A percentile compares a stretch with the other conserved stretches of the same genome.
Evolutionary conservation across 2,888 invertebrate genomes (phyloP).

Genomic region (Xylocampa areola): DNA sequence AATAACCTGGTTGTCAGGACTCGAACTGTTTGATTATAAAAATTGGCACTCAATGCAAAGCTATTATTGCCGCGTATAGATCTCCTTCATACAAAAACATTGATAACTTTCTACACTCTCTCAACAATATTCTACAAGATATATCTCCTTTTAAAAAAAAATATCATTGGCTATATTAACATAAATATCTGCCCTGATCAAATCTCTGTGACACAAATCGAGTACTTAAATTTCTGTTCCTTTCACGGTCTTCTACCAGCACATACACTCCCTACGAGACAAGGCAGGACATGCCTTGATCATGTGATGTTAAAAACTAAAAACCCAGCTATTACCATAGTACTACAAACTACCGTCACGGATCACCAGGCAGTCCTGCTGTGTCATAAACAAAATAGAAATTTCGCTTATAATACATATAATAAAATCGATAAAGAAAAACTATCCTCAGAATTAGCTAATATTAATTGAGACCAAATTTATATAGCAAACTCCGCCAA

Average conservation of each 20-base stretch:
- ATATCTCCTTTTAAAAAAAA: neutral
- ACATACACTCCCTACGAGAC: neutral
- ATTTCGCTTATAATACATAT: neutral
- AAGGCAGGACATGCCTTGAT: conserved; percentile 1
- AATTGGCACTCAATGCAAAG: neutral
- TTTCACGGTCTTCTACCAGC: neutral
- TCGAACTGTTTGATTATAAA: too few species aligned
- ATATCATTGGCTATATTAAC: conserved; percentile 1
- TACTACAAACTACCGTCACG: neutral
- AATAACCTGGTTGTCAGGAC: too few species aligned
- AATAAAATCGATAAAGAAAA: neutral
- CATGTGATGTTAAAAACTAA: conserved; percentile 2
- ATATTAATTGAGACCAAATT: neutral
- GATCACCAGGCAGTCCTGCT: conserved; percentile 3
- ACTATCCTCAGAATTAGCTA: neutral
- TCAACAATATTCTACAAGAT: too few species aligned
- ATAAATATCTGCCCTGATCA: neutral
- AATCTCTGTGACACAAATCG: neutral
- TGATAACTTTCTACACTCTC: too few species aligned
- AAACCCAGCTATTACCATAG: neutral
- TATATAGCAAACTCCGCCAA: neutral
- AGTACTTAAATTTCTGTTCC: neutral
- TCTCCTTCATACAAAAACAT: too few species aligned
- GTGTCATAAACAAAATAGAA: too few species aligned
- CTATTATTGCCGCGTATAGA: too few species aligned